phyloP scores from a whole-genome alignment of 2,888 invertebrate genomes.

The Empis livida region DNA sequence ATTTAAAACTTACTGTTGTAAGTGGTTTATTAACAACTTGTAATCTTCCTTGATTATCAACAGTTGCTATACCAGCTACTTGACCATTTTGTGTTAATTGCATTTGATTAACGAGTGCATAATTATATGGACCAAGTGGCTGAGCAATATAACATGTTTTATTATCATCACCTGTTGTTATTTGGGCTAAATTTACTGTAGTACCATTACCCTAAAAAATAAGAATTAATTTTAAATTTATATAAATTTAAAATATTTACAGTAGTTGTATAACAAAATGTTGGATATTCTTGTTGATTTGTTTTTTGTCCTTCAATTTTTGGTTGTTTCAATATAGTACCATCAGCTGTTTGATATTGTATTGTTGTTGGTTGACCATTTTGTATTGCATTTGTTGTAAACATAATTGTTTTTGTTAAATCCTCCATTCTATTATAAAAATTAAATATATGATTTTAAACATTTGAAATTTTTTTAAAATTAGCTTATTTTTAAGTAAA shows the following conservation, averaged over 20 bases:
- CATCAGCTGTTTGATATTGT: constrained; percentile 55
- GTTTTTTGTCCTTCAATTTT: constrained; percentile 45
- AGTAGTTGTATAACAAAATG: constrained; percentile 48
- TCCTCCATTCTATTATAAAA: constrained; percentile 26
- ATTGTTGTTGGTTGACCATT: constrained; percentile 47
- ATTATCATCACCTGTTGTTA: constrained; percentile 43
- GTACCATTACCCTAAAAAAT: constrained; percentile 36
- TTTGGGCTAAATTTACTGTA: constrained; percentile 57
- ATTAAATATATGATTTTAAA: background rate
- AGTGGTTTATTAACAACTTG: constrained; percentile 37
- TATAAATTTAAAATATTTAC: background rate
- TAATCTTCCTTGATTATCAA: constrained; percentile 34
- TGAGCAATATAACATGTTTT: constrained; percentile 64
- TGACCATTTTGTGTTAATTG: constrained; percentile 50
- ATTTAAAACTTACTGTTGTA: constrained; percentile 27
- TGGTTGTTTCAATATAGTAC: constrained; percentile 46
- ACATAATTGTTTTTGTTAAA: constrained; percentile 40
- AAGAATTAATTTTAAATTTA: background rate
- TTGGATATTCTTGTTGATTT: constrained; percentile 49
- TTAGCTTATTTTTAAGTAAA: too few species aligned
- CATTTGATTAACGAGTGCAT: constrained; percentile 77
- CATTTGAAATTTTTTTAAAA: too few species aligned
- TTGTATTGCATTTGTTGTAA: constrained; percentile 47
- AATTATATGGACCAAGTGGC: constrained; percentile 58
- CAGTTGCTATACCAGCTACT: constrained; percentile 31